A percentile compares a stretch with the other conserved stretches of the same genome.
These are phyloP conservation scores for Bombus difficillimus DNA, from an alignment of 1,140 invertebrate genomes.

Conservation along the genomic window DNA sequence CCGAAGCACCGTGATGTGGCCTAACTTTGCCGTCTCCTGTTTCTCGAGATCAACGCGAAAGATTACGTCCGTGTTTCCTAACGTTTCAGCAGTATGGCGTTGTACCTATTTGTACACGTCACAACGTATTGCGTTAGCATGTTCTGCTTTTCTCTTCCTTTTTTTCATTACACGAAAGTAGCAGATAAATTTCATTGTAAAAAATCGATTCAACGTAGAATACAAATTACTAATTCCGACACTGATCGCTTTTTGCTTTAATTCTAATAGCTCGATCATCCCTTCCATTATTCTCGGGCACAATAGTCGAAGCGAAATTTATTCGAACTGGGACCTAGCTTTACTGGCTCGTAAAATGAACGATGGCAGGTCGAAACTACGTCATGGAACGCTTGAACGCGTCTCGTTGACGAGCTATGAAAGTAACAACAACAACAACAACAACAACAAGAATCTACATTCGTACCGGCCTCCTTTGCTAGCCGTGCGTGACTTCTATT, in stretches of 20 bases:
- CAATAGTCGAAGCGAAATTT: background rate
- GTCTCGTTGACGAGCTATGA: constrained; percentile 3
- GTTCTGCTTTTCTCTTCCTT: background rate
- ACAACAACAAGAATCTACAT: background rate
- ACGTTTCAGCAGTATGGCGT: background rate
- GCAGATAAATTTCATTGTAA: background rate
- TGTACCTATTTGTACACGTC: too few species aligned
- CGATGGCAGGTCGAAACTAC: background rate
- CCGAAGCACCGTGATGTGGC: background rate
- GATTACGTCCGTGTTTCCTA: background rate
- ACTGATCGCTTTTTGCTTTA: background rate
- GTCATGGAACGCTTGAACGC: background rate
- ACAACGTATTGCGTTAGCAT: background rate
- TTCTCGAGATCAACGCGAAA: background rate
- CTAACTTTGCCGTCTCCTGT: background rate
- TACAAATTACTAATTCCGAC: too few species aligned
- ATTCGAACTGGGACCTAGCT: background rate
- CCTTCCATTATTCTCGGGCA: too few species aligned
- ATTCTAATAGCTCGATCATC: background rate
- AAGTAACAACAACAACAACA: background rate
- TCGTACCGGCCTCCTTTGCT: background rate
- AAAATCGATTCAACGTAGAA: too few species aligned
- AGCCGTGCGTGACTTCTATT: background rate
- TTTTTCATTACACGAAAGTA: background rate
- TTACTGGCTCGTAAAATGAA: constrained; percentile 10